Evolutionary conservation across 2,888 invertebrate species (phyloP).

Genomic region (Papilio elwesi): DNA sequence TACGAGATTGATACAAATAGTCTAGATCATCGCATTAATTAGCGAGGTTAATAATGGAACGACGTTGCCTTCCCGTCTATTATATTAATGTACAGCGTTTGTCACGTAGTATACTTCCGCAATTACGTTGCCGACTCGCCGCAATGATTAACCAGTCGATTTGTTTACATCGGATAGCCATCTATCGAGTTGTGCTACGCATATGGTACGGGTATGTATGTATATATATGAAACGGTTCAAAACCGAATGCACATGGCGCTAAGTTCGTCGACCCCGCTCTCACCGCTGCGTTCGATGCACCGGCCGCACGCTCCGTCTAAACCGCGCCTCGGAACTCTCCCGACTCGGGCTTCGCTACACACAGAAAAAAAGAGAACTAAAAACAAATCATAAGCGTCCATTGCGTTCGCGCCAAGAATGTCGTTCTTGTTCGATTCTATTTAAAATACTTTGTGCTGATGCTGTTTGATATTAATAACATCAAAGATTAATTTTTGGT

Average conservation of each 20-base stretch:
- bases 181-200: constrained; percentile 44
- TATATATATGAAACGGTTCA: constrained; percentile 61
- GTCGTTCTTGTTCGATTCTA: constrained; percentile 36
- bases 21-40: constrained; percentile 15
- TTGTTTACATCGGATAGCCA: constrained; percentile 45
- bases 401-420: constrained; percentile 44
- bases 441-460: constrained; percentile 37
- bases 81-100: constrained; percentile 34
- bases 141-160: constrained; percentile 36
- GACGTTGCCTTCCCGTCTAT: constrained; percentile 22
- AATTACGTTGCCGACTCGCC: constrained; percentile 38
- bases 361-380: constrained; percentile 48
- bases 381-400: constrained; percentile 36
- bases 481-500: constrained; percentile 12
- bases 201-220: constrained; percentile 47
- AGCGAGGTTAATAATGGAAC: constrained; percentile 31
- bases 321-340: constrained; percentile 48
- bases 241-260: constrained; percentile 76
- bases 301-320: constrained; percentile 58
- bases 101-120: constrained; percentile 40
- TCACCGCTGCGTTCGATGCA: constrained; percentile 83
- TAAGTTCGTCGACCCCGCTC: constrained; percentile 77
- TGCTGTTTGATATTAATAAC: constrained; percentile 23
- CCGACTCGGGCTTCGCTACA: constrained; percentile 43
- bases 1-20: constrained; percentile 7